These are phyloP conservation scores for Lepidurus arcticus DNA, from an alignment of 1,140 invertebrate genomes.

Conservation along the genomic window DNA sequence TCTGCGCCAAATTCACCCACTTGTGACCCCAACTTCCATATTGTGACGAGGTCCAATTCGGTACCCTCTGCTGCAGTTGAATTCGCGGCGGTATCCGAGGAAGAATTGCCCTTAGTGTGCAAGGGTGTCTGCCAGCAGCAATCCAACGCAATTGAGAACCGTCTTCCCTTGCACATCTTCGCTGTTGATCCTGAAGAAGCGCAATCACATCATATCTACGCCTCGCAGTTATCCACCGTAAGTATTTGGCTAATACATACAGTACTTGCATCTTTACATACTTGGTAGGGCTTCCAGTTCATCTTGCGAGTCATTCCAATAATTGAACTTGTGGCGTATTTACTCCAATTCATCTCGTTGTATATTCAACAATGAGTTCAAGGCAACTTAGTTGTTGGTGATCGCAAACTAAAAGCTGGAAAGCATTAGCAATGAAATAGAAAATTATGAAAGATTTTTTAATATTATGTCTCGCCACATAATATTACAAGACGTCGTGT, in stretches of 20 bases:
- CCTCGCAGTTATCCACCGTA: background rate
- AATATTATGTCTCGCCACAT: background rate
- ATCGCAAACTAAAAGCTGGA: background rate
- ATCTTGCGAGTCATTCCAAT: no score
- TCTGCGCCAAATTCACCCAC: slow-evolving; percentile 2
- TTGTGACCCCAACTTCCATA: background rate
- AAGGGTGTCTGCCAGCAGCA: background rate
- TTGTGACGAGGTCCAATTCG: slow-evolving; percentile 1
- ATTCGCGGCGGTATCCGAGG: background rate
- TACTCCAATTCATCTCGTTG: no score
- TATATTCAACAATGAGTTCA: no score
- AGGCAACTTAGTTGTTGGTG: no score
- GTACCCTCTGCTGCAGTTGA: background rate
- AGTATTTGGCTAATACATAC: background rate
- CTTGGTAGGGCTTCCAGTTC: no score
- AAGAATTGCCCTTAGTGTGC: slow-evolving; percentile 4
- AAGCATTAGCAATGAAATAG: background rate
- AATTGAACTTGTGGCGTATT: no score
- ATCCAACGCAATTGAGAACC: background rate
- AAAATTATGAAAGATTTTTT: background rate
- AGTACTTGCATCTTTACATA: background rate
- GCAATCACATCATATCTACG: background rate
- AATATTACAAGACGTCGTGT: background rate
- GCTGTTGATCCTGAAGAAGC: background rate
- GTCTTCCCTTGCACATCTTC: background rate